Conservation (phyloP, 2,797 vertebrate genomes). For the Gallinago solitaria region DNA sequence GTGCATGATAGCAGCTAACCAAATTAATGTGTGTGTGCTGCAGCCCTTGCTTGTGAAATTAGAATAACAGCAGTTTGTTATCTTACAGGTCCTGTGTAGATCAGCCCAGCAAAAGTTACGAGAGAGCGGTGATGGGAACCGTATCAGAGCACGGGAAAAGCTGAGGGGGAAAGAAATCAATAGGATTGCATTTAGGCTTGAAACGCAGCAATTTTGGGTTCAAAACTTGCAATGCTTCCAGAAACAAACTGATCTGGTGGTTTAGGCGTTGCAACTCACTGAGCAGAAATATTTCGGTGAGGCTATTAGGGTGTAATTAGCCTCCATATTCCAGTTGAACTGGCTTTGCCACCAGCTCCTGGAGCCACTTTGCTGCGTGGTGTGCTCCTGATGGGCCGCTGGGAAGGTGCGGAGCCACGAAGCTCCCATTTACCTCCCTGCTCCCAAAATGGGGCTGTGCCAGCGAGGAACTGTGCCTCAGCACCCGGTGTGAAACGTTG, state of each 20-base stretch:
- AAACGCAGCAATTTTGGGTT: neutral
- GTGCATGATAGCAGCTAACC: neutral
- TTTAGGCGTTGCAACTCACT: rapidly evolving
- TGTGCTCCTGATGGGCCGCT: neutral
- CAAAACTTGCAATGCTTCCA: neutral
- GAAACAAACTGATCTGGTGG: neutral
- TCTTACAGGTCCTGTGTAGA: neutral
- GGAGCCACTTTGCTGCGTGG: neutral
- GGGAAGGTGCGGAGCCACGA: neutral
- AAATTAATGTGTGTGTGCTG: neutral
- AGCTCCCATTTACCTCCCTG: neutral
- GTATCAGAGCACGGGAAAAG: rapidly evolving
- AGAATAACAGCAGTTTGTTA: neutral
- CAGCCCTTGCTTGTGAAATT: neutral
- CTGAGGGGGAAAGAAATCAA: neutral
- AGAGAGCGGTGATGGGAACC: neutral
- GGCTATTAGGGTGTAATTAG: neutral
- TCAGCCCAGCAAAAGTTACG: neutral
- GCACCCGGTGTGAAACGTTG: rapidly evolving
- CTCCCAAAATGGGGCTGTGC: neutral
- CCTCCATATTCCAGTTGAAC: neutral
- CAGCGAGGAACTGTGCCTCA: neutral
- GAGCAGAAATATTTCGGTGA: neutral
- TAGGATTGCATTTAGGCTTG: neutral
- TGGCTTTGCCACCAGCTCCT: neutral